A percentile compares a stretch with the other conserved stretches of the same genome.
phyloP scores from a whole-genome alignment of 2,797 vertebrate species.

The Graptemys geographica region DNA sequence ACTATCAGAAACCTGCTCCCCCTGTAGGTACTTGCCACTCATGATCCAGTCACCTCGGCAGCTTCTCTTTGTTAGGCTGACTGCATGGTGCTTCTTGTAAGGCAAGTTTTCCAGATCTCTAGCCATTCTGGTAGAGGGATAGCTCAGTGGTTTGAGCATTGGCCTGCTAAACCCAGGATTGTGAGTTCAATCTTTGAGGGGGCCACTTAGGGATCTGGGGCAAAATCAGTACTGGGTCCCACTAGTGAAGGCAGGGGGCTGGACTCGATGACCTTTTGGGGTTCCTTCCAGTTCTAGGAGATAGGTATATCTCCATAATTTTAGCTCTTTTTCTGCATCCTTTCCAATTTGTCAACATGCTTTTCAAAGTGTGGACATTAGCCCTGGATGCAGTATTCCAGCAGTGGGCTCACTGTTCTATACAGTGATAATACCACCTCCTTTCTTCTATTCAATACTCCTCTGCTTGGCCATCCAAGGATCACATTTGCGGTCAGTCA shows the following conservation, averaged over 20 bases:
- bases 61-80: background rate
- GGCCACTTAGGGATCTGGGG: no score
- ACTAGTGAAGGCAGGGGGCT: no score
- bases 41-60: background rate
- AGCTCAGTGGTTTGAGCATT: no score
- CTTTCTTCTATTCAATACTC: background rate
- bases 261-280: no score
- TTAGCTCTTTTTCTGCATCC: background rate
- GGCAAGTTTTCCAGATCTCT: background rate
- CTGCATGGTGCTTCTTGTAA: background rate
- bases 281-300: no score
- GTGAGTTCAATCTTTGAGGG: no score
- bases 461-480: background rate
- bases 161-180: no score
- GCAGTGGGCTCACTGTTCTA: background rate
- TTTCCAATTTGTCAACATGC: background rate
- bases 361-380: background rate
- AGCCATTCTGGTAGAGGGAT: background rate
- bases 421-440: background rate
- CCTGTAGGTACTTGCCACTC: background rate
- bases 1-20: background rate
- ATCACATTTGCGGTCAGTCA: background rate
- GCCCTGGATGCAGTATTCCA: background rate
- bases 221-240: no score
- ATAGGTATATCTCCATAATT: no score